A percentile compares a stretch with the other conserved stretches of the same genome.
phyloP scores from a whole-genome alignment of 2,888 invertebrate species.

The Noctuana brunneofusca region DNA sequence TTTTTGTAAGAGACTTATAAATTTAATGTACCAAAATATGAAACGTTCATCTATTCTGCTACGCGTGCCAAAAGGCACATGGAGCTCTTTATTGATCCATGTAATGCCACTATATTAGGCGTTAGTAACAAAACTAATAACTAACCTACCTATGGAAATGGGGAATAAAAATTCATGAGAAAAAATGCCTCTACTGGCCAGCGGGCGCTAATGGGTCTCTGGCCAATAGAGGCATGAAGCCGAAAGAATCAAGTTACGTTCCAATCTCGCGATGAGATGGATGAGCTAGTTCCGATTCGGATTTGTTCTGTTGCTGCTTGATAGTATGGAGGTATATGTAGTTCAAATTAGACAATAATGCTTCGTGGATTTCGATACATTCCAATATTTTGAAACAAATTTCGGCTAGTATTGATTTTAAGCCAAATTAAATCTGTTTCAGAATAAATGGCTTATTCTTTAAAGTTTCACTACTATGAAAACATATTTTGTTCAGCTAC shows the following conservation, averaged over 20 bases:
- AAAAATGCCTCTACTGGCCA: conserved; percentile 26
- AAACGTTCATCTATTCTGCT: too few species aligned
- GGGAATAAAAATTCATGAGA: conserved; percentile 30
- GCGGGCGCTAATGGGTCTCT: conserved; percentile 28
- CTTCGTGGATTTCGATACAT: neutral
- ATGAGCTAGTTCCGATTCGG: conserved; percentile 29
- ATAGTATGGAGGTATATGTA: too few species aligned
- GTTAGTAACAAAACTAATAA: too few species aligned
- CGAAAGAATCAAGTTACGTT: conserved; percentile 42
- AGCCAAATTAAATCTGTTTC: neutral
- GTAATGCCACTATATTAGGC: too few species aligned
- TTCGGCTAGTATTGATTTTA: neutral
- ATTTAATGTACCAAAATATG: too few species aligned
- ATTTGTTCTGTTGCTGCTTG: conserved; percentile 18
- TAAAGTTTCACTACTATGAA: neutral
- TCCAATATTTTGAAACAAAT: neutral
- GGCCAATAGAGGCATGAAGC: conserved; percentile 16
- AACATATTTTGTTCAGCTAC: neutral
- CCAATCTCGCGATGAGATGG: conserved; percentile 40
- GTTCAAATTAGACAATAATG: neutral
- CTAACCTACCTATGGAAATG: too few species aligned
- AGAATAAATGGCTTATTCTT: too few species aligned
- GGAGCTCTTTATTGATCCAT: too few species aligned
- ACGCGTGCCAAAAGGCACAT: too few species aligned
- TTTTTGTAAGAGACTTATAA: too few species aligned